Evolutionary conservation across 2,888 invertebrate species (phyloP).

Genomic region (Acronicta alni): DNA sequence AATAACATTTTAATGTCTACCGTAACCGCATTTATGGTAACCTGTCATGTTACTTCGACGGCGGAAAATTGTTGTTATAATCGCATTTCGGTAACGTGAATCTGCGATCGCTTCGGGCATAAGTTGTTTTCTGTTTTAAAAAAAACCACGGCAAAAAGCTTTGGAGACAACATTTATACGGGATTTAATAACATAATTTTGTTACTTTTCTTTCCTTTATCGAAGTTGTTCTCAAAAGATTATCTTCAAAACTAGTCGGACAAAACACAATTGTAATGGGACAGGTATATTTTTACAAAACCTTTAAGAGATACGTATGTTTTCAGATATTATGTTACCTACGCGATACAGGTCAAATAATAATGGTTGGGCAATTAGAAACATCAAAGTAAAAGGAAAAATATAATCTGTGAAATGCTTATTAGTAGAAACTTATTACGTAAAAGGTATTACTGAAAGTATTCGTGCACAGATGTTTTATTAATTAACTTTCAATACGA

Average conservation of each 20-base stretch:
- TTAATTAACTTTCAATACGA: neutral
- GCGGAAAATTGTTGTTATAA: slow-evolving; percentile 68
- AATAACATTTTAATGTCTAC: slow-evolving; percentile 53
- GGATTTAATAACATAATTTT: neutral
- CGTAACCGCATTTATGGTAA: slow-evolving; percentile 51
- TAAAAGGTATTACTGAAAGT: slow-evolving; percentile 7
- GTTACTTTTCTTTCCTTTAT: neutral
- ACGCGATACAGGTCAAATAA: neutral
- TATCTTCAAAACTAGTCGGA: neutral
- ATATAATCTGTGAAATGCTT: slow-evolving; percentile 8
- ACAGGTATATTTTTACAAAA: neutral
- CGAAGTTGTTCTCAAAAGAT: neutral
- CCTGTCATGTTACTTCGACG: slow-evolving; percentile 60
- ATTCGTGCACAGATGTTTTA: slow-evolving; percentile 4
- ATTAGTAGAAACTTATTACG: slow-evolving; percentile 7
- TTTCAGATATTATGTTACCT: neutral
- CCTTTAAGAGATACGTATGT: neutral
- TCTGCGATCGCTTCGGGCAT: slow-evolving; percentile 13
- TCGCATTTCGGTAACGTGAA: slow-evolving; percentile 52
- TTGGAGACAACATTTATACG: slow-evolving; percentile 9
- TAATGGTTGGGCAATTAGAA: slow-evolving; percentile 3
- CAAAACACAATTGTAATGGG: neutral
- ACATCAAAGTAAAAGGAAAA: slow-evolving; percentile 24
- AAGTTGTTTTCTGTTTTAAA: slow-evolving; percentile 7
- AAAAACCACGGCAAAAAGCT: slow-evolving; percentile 13